These are phyloP conservation scores for Pachliopta kotzebuea DNA, from an alignment of 2,888 invertebrate species.

Conservation along the genomic window DNA sequence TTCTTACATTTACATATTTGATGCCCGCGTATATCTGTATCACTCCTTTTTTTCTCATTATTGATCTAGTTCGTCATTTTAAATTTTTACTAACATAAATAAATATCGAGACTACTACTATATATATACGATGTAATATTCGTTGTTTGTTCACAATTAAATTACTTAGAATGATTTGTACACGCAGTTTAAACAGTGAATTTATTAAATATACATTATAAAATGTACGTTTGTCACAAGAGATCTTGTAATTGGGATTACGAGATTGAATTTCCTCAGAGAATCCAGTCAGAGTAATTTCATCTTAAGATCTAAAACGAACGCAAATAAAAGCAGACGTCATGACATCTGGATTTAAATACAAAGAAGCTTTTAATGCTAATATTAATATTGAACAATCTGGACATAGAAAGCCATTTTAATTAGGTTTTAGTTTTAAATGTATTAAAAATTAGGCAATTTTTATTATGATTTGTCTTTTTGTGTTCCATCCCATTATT, in stretches of 20 bases:
- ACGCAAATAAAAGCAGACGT: conserved; percentile 19
- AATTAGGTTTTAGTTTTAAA: not conserved
- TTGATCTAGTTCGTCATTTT: too few species aligned
- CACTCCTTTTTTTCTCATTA: too few species aligned
- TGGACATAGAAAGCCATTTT: not conserved
- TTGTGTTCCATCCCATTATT: too few species aligned
- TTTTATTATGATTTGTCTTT: not conserved
- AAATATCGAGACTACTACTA: too few species aligned
- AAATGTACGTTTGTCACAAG: conserved; percentile 5
- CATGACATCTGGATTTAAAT: conserved; percentile 9
- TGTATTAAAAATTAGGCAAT: not conserved
- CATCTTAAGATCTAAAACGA: conserved; percentile 19
- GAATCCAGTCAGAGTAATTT: conserved; percentile 21
- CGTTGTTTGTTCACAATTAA: too few species aligned
- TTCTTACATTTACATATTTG: too few species aligned
- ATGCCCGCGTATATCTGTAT: too few species aligned
- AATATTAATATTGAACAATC: not conserved
- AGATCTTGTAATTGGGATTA: conserved; percentile 6
- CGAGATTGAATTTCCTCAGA: conserved; percentile 23
- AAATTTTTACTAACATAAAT: too few species aligned
- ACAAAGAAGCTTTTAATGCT: not conserved
- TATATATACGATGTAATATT: too few species aligned
- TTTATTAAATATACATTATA: conserved; percentile 5
- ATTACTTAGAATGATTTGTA: too few species aligned
- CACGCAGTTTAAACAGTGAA: not conserved